phyloP scores from a whole-genome alignment of 2,888 invertebrate species.

The Chrysolina oricalcia region DNA sequence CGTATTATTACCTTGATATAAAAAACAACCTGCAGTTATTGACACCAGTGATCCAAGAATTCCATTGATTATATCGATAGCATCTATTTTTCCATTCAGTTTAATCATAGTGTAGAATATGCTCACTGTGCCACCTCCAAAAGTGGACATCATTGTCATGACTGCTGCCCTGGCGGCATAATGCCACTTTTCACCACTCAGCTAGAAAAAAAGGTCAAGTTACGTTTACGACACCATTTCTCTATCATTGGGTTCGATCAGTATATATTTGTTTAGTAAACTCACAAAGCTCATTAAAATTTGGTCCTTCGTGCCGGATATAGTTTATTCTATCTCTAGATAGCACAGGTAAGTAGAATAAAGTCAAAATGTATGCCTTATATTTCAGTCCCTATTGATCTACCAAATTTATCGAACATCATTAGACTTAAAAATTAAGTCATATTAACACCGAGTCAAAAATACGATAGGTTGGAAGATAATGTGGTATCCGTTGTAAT shows the following conservation, averaged over 20 bases:
- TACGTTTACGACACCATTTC: not conserved
- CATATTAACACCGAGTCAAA: too few species aligned
- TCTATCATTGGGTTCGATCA: too few species aligned
- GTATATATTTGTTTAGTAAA: too few species aligned
- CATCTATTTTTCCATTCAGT: slow-evolving; percentile 83
- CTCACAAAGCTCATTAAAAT: not conserved
- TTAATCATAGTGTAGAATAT: slow-evolving; percentile 78
- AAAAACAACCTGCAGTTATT: slow-evolving; percentile 90
- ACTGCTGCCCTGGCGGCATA: slow-evolving; percentile 92
- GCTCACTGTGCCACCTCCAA: slow-evolving; percentile 89
- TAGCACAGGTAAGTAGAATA: too few species aligned
- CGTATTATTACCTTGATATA: slow-evolving; percentile 76
- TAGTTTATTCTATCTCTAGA: too few species aligned
- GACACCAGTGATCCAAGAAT: slow-evolving; percentile 90
- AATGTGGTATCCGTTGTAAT: too few species aligned
- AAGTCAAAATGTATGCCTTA: too few species aligned
- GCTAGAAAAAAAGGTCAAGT: slow-evolving; percentile 64
- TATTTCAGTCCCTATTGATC: too few species aligned
- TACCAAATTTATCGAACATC: too few species aligned
- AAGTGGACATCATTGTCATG: slow-evolving; percentile 92
- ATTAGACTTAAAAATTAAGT: too few species aligned
- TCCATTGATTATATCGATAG: slow-evolving; percentile 91
- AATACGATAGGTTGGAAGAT: too few species aligned
- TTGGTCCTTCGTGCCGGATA: not conserved
- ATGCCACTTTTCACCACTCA: slow-evolving; percentile 91